A percentile compares a stretch with the other conserved stretches of the same genome.
Evolutionary conservation across 2,888 invertebrate genomes (phyloP).

Genomic region (Trachelus troglodyta): DNA sequence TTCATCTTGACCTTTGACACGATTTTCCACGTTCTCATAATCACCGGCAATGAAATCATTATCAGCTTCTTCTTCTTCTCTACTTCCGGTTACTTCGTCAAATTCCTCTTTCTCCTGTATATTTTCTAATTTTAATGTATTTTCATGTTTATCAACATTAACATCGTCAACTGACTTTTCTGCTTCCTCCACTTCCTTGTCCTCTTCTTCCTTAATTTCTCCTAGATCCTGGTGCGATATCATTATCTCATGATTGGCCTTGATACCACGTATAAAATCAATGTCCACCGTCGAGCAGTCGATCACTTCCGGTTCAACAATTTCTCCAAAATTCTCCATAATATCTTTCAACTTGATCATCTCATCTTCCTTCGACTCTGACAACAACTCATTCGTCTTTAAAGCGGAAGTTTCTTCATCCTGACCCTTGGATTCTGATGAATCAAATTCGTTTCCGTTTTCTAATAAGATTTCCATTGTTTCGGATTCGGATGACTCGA

Average conservation of each 20-base stretch:
- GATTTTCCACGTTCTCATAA: conserved; percentile 13
- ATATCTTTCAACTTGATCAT: neutral
- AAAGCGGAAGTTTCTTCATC: neutral
- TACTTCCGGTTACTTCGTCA: conserved; percentile 1
- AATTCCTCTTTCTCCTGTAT: conserved; percentile 36
- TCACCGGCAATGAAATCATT: neutral
- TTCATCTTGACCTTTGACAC: conserved; percentile 18
- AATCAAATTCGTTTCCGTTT: conserved; percentile 18
- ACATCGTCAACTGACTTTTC: conserved; percentile 18
- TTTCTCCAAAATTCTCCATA: conserved; percentile 45
- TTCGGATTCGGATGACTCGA: conserved; percentile 28
- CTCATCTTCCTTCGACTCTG: neutral
- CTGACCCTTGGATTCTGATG: conserved; percentile 4
- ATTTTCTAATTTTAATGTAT: conserved; percentile 33
- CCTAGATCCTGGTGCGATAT: conserved; percentile 49
- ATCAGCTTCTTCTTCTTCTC: conserved; percentile 8
- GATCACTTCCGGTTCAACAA: conserved; percentile 27
- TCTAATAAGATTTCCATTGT: conserved; percentile 24
- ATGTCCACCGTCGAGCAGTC: conserved; percentile 27
- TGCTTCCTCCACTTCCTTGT: conserved; percentile 24
- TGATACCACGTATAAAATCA: conserved; percentile 37
- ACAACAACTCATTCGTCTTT: conserved; percentile 2
- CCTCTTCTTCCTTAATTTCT: conserved; percentile 55
- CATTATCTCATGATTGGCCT: conserved; percentile 34
- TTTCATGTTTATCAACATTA: conserved; percentile 14